Evolutionary conservation across 92 coral and sea anemone species (phyloP), one percentile per base, ranked within the genome.

Genomic region (Galaxea fascicularis): DNA sequence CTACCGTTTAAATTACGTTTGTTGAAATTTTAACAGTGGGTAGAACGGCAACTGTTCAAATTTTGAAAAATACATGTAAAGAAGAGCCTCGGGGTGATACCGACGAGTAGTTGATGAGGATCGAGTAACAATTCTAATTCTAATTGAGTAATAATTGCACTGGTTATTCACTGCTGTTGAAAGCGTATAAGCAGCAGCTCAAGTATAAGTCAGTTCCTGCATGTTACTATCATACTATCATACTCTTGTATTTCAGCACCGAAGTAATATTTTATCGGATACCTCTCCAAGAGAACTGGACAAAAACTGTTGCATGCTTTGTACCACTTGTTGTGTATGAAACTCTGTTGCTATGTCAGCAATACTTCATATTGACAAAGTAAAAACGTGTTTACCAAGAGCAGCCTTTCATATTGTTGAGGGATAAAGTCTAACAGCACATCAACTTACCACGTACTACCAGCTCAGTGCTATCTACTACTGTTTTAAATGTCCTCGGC

Each of bases 331-430:
- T 64, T 64, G 71, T 66, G 71, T 27, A 66, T 66, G 71, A 28
- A 65, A 65, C 71, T 65, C 71, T 65, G 71, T 65, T 65, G 39
- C 71, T 27, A 30, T 64, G 69, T 66, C 71, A 66, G 71, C 71
- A 66, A 66, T 66, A 66, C 71, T 66, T 66, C 21, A 66, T 28
- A 66, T 66, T 66, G 71, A 66, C 71, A 66, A 66, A 66, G 71
- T 66, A 66, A 66, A 27, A 66, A 66, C 7, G 71, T 15, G 71
- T 66, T 66, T 4, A 4, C 71, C 28, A 28, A 9, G 47, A 66
- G 71, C 7, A 66, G 20, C 47, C 71, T 28, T 66, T 66, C 45
- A 66, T 30, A 66, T 66, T 66, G 71, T 12, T 66, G 71, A 28
- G 44, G 71, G 71, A 66, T 66, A 66, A 66, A 12, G 71, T 66